A percentile compares a stretch with the other conserved stretches of the same genome.
Conservation (phyloP, 2,113 vertebrate species). For the Pelusios castaneus region DNA sequence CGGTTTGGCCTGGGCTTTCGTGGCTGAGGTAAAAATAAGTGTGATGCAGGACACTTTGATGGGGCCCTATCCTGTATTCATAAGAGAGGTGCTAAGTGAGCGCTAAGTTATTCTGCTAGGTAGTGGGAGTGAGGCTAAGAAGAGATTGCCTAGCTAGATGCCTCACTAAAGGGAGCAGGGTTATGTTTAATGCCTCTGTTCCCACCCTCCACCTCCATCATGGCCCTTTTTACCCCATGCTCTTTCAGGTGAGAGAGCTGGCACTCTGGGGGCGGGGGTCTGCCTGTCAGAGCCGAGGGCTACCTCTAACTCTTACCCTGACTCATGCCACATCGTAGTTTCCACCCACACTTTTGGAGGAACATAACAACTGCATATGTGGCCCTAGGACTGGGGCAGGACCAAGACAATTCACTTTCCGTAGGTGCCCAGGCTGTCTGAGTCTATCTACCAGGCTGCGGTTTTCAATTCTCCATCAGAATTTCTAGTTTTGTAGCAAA, state of each 20-base stretch:
- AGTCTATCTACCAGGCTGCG: no score
- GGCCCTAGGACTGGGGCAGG: not conserved
- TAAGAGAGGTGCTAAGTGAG: not conserved
- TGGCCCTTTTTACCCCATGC: not conserved
- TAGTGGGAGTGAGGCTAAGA: not conserved
- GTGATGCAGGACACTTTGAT: not conserved
- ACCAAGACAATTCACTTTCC: not conserved
- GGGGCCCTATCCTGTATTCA: not conserved
- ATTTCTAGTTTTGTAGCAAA: not conserved
- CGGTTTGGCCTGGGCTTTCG: no score
- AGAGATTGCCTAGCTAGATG: not conserved
- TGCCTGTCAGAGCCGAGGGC: rapidly evolving
- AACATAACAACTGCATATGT: not conserved
- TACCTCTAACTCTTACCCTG: not conserved
- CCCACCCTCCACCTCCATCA: not conserved
- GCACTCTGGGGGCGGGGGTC: no score
- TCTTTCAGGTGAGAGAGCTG: not conserved
- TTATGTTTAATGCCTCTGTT: not conserved
- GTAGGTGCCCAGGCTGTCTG: no score
- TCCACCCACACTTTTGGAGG: rapidly evolving
- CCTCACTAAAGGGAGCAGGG: not conserved
- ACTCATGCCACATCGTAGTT: not conserved
- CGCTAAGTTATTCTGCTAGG: not conserved
- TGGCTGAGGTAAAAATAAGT: not conserved
- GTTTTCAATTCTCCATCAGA: not conserved